These are phyloP conservation scores for Pherbina coryleti DNA, from an alignment of 2,888 invertebrate genomes.

Conservation along the genomic window DNA sequence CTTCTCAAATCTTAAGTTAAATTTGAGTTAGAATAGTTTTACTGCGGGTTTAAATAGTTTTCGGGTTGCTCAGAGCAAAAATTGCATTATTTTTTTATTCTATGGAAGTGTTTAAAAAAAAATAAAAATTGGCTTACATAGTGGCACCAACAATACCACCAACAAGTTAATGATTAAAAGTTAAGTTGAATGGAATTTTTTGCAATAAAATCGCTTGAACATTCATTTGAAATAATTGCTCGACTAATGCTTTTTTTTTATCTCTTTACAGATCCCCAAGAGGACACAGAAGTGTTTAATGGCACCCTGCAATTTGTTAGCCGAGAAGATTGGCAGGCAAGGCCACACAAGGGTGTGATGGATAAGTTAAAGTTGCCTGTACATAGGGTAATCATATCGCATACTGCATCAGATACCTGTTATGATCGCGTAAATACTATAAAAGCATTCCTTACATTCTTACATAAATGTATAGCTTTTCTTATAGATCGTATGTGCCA, in stretches of 20 bases:
- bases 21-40: not conserved
- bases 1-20: not conserved
- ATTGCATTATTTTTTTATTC: not conserved
- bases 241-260: not conserved
- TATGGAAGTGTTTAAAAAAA: not conserved
- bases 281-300: constrained; percentile 46
- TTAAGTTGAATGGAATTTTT: constrained; percentile 64
- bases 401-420: constrained; percentile 77
- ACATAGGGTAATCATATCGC: constrained; percentile 74
- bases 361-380: constrained; percentile 71
- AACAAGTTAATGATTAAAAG: constrained; percentile 44
- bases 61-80: not conserved
- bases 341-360: constrained; percentile 71
- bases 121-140: not conserved
- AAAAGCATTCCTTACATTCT: not conserved
- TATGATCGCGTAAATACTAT: constrained; percentile 69
- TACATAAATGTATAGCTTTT: constrained; percentile 4
- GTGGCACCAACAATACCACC: not conserved
- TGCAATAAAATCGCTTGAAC: not conserved
- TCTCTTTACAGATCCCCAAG: constrained; percentile 19
- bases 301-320: constrained; percentile 72
- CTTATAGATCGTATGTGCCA: constrained; percentile 72
- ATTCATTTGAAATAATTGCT: not conserved
- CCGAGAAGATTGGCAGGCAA: constrained; percentile 78
- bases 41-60: not conserved